Conservation (phyloP, 2,888 invertebrate species). For the Chirona hameri region DNA sequence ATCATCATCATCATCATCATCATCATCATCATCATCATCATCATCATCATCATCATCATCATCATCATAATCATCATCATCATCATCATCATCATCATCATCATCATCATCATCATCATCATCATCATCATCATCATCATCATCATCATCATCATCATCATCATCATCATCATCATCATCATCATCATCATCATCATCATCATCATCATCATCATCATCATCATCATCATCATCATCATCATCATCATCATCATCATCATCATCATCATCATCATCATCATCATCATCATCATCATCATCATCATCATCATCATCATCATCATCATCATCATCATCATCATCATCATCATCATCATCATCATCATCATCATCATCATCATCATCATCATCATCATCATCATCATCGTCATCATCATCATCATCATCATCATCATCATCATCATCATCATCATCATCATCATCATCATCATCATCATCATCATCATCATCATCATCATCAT, state of each 20-base stretch:
- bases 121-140: slow-evolving; percentile 22
- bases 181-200: slow-evolving; percentile 22
- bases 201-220: slow-evolving; percentile 22
- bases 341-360: slow-evolving; percentile 22
- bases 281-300: slow-evolving; percentile 22
- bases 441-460: slow-evolving; percentile 6
- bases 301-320: slow-evolving; percentile 22
- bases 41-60: too few species aligned
- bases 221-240: slow-evolving; percentile 22
- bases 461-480: slow-evolving; percentile 22
- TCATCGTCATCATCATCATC: neutral
- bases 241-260: slow-evolving; percentile 22
- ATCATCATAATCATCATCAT: too few species aligned
- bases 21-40: slow-evolving; percentile 22
- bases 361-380: neutral
- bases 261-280: slow-evolving; percentile 22
- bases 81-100: too few species aligned
- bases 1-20: slow-evolving; percentile 22
- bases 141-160: slow-evolving; percentile 22
- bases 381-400: neutral
- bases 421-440: neutral
- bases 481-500: slow-evolving; percentile 22
- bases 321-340: slow-evolving; percentile 22
- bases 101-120: slow-evolving; percentile 22
- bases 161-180: slow-evolving; percentile 22